phyloP scores from a whole-genome alignment of 2,888 invertebrate genomes.

The Idaea dimidiata region DNA sequence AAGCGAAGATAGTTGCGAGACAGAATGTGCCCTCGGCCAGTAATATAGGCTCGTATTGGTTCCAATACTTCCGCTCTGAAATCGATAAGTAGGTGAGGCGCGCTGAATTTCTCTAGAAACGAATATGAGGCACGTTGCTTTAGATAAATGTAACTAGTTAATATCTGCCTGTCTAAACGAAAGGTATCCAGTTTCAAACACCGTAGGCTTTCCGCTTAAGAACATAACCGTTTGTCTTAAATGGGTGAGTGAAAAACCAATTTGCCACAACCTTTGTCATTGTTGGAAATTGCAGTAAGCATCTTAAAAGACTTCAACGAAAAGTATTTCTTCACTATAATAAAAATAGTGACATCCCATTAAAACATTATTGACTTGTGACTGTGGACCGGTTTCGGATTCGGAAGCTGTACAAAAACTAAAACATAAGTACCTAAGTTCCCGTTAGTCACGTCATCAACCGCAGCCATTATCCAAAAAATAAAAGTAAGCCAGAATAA shows the following conservation, averaged over 20 bases:
- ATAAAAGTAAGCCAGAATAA: conserved; percentile 82
- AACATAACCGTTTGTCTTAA: not conserved
- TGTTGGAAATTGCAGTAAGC: not conserved
- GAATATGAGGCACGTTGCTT: conserved; percentile 21
- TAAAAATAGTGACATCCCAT: not conserved
- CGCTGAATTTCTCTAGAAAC: not conserved
- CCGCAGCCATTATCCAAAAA: conserved; percentile 82
- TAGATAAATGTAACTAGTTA: not conserved
- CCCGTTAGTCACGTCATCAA: conserved; percentile 47
- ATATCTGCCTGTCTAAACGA: not conserved
- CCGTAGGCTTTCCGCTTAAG: not conserved
- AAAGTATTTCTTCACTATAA: not conserved
- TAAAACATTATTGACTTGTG: conserved; percentile 2
- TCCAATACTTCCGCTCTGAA: conserved; percentile 84
- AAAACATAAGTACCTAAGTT: not conserved
- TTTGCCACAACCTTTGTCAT: not conserved
- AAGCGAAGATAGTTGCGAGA: conserved; percentile 84
- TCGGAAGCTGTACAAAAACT: not conserved
- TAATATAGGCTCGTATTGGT: conserved; percentile 82
- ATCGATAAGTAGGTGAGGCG: conserved; percentile 9
- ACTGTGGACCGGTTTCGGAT: conserved; percentile 16
- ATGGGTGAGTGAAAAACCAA: conserved; percentile 1
- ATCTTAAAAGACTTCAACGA: not conserved
- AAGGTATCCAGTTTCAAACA: not conserved
- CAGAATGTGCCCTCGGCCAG: conserved; percentile 85